These are phyloP conservation scores for Cyrtodaria siliqua DNA, from an alignment of 2,888 invertebrate species.

Conservation along the genomic window DNA sequence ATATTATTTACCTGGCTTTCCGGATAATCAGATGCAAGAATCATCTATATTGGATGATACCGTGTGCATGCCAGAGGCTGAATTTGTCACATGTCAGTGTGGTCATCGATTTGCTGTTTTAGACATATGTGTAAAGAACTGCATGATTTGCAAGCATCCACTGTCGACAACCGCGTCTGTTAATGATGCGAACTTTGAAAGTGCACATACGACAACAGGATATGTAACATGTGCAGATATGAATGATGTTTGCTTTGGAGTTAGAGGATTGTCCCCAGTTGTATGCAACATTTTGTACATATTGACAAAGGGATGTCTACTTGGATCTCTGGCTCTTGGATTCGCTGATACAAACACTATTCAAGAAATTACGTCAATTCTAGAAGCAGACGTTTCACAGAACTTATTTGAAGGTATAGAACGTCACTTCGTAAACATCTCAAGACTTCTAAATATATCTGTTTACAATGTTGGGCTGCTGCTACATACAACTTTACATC, in stretches of 20 bases:
- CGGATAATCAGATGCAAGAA: constrained; percentile 4
- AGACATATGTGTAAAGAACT: no score
- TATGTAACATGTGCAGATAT: neutral
- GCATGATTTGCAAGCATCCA: no score
- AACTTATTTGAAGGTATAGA: neutral
- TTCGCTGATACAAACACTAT: neutral
- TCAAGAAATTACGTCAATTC: neutral
- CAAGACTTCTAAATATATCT: neutral
- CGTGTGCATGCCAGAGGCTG: neutral
- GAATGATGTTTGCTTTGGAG: neutral
- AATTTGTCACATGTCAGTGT: constrained; percentile 3
- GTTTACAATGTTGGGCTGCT: constrained; percentile 6
- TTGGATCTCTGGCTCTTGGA: constrained; percentile 37
- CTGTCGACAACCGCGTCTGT: no score
- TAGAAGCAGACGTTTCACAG: constrained; percentile 1
- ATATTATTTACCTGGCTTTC: constrained; percentile 15
- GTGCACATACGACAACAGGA: neutral
- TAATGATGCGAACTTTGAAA: no score
- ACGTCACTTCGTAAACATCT: constrained; percentile 5
- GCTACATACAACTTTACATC: constrained; percentile 15
- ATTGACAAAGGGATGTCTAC: constrained; percentile 33
- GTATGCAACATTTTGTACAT: constrained; percentile 18
- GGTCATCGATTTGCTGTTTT: neutral
- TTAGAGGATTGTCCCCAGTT: constrained; percentile 26
- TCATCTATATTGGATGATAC: neutral